phyloP scores from a whole-genome alignment of 2,797 vertebrate genomes.

The Petrocephalus schoutedeni region DNA sequence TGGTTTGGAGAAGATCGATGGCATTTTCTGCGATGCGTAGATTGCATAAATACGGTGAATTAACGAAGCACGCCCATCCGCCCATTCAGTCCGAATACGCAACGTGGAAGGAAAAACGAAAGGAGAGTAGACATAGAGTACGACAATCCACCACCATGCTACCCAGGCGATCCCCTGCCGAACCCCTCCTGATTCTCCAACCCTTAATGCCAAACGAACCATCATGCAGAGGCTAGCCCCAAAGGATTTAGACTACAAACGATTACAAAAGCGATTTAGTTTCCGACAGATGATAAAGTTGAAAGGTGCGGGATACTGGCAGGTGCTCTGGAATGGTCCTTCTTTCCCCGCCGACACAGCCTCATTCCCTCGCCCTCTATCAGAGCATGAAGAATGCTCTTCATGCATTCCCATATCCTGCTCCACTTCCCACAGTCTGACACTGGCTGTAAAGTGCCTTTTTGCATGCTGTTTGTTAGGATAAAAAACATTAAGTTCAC shows the following conservation, averaged over 20 bases:
- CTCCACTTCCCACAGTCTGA: not conserved
- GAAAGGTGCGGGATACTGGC: constrained; percentile 31
- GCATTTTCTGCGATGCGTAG: not conserved
- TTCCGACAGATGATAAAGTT: constrained; percentile 37
- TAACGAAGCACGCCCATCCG: not conserved
- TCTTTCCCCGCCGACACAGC: not conserved
- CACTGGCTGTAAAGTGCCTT: not conserved
- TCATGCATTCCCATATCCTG: not conserved
- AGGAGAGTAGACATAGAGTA: not conserved
- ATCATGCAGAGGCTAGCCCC: not conserved
- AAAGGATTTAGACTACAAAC: not conserved
- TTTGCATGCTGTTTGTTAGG: constrained; percentile 7
- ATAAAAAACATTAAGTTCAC: not conserved
- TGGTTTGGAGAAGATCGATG: not conserved
- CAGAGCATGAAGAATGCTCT: constrained; percentile 34
- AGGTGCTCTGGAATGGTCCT: not conserved
- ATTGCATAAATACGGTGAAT: not conserved
- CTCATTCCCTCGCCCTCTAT: not conserved
- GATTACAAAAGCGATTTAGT: not conserved
- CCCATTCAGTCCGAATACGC: not conserved
- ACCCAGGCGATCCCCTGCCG: not conserved
- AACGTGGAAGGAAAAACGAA: not conserved
- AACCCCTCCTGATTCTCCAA: not conserved
- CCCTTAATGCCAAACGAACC: not conserved
- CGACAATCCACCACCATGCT: not conserved